phyloP scores from a whole-genome alignment of 2,113 vertebrate genomes.

The Psittacara wagleri region DNA sequence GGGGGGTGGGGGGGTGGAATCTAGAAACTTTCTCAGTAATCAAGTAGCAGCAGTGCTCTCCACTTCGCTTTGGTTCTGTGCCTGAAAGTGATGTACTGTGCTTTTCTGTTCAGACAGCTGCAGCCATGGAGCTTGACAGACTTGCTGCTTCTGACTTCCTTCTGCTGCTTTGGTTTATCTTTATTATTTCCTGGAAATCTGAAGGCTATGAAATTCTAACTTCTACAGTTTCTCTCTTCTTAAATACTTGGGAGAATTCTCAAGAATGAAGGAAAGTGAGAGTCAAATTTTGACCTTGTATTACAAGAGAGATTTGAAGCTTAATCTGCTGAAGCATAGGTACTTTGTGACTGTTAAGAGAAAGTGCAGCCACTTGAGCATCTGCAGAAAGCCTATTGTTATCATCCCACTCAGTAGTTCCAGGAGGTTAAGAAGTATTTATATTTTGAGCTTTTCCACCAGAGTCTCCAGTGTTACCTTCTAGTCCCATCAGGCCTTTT shows the following conservation, averaged over 20 bases:
- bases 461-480: background rate
- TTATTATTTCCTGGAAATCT: background rate
- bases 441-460: background rate
- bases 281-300: background rate
- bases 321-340: background rate
- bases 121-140: background rate
- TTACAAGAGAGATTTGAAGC: background rate
- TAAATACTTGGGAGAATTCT: background rate
- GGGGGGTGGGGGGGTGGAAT: too few relatives aligned
- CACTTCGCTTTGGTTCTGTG: background rate
- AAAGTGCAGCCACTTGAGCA: background rate
- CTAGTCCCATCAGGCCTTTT: background rate
- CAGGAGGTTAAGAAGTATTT: background rate
- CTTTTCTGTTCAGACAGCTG: background rate
- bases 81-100: background rate
- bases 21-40: background rate
- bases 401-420: background rate
- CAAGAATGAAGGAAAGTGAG: background rate
- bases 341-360: background rate
- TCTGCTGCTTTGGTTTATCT: background rate
- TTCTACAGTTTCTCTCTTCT: background rate
- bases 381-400: background rate
- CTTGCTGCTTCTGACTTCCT: background rate
- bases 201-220: background rate
- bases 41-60: background rate